phyloP scores from a whole-genome alignment of 2,113 vertebrate species.

The Lethenteron camtschaticum region DNA sequence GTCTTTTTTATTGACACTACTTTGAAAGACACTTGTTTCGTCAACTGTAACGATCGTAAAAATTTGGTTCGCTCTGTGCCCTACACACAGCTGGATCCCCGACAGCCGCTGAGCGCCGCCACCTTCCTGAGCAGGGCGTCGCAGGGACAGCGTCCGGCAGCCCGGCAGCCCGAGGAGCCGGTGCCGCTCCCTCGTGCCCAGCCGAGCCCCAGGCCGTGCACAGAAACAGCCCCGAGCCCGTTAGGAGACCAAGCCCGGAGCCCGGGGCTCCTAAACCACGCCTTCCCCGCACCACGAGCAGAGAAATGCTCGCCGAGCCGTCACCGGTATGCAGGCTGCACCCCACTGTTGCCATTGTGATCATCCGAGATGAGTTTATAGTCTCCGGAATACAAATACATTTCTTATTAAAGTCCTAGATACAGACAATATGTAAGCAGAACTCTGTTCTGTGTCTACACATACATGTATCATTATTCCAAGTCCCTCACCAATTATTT shows the following conservation, averaged over 20 bases:
- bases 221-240: constrained; percentile 1
- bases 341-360: too few species aligned
- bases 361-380: too few species aligned
- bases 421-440: too few species aligned
- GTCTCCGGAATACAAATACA: too few species aligned
- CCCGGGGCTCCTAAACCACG: neutral
- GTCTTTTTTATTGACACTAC: too few species aligned
- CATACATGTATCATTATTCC: too few species aligned
- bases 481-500: too few species aligned
- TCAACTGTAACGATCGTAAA: too few species aligned
- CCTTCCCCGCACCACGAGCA: constrained; percentile 4
- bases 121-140: neutral
- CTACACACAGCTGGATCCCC: neutral
- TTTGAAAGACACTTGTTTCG: too few species aligned
- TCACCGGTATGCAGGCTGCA: neutral
- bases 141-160: neutral
- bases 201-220: neutral
- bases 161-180: neutral
- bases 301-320: constrained; percentile 1
- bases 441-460: too few species aligned
- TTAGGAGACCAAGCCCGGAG: neutral
- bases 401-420: too few species aligned
- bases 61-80: neutral
- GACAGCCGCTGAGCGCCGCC: neutral
- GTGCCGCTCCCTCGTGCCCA: constrained; percentile 2